These are phyloP conservation scores for Pogonomyrmex barbatus DNA, from an alignment of 1,140 invertebrate genomes.

Conservation along the genomic window DNA sequence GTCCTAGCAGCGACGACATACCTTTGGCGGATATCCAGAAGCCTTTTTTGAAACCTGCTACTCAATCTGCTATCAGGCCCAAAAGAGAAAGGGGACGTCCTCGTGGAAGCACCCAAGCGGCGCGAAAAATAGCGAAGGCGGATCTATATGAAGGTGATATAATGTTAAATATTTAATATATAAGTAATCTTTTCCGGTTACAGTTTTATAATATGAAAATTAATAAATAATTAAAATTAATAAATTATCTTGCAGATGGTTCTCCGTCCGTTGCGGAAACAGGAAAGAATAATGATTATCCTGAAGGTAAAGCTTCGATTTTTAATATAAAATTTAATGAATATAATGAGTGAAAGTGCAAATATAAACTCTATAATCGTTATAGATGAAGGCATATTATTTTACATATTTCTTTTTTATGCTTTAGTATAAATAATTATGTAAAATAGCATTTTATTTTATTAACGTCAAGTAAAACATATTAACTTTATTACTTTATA, in stretches of 20 bases:
- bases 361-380: background rate
- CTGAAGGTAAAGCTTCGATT: conserved; percentile 77
- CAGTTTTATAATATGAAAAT: background rate
- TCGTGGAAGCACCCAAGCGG: conserved; percentile 69
- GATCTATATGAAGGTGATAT: conserved; percentile 80
- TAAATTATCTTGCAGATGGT: conserved; percentile 66
- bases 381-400: background rate
- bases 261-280: conserved; percentile 69
- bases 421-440: background rate
- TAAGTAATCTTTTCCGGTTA: background rate
- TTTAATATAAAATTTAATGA: background rate
- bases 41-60: conserved; percentile 82
- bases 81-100: conserved; percentile 79
- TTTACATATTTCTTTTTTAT: conserved; percentile 11
- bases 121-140: conserved; percentile 79
- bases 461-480: background rate
- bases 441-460: background rate
- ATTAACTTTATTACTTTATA: conserved; percentile 50
- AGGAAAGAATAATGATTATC: conserved; percentile 78
- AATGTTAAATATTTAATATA: background rate
- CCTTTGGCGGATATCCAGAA: conserved; percentile 78
- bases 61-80: conserved; percentile 67
- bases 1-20: conserved; percentile 76
- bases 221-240: conserved; percentile 22
- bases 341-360: background rate